Conservation (phyloP, 2,797 vertebrate genomes). For the Bradypodion ventrale region DNA sequence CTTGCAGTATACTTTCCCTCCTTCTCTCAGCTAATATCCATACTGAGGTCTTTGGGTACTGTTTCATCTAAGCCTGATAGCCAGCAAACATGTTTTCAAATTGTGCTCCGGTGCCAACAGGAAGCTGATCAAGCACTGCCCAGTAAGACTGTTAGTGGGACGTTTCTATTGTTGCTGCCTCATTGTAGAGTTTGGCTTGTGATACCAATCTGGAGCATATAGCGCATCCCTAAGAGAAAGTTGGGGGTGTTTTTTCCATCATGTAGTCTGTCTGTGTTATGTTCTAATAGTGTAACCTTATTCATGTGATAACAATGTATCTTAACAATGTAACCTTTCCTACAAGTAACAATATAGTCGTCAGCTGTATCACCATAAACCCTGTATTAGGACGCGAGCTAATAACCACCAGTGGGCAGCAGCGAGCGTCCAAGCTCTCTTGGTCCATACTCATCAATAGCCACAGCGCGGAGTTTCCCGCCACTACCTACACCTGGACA, state of each 20-base stretch:
- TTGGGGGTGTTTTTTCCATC: neutral
- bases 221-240: neutral
- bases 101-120: neutral
- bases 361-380: no score
- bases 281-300: no score
- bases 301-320: no score
- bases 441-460: no score
- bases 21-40: no score
- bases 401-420: no score
- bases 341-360: no score
- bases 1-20: neutral
- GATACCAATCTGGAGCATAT: neutral
- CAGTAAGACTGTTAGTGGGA: neutral
- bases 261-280: neutral
- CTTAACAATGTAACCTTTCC: no score
- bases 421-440: no score
- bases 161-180: neutral
- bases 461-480: no score
- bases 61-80: constrained; percentile 25
- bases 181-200: neutral
- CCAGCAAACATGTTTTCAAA: constrained; percentile 30
- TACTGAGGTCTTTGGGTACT: neutral
- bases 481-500: no score
- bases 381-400: no score
- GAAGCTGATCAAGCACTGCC: neutral